Percentiles rank a stretch among this genome's conserved stretches.
Evolutionary conservation across 2,888 invertebrate genomes (phyloP).

Genomic region (Cactoblastis cactorum): DNA sequence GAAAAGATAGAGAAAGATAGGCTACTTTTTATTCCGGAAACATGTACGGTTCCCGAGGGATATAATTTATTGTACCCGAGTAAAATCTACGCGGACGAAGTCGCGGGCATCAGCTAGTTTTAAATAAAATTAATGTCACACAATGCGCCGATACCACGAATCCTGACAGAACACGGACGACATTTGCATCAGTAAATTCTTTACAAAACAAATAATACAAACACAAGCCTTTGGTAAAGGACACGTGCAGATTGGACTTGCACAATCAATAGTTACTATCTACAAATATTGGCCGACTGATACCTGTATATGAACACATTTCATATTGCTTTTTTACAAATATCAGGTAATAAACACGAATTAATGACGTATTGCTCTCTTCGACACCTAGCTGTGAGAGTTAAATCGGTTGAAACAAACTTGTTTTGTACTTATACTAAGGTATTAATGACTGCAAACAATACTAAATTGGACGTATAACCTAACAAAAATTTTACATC

Average conservation of each 20-base stretch:
- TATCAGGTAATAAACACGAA: constrained; percentile 22
- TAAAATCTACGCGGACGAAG: no score
- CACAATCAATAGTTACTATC: constrained; percentile 6
- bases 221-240: constrained; percentile 18
- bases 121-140: no score
- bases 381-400: neutral
- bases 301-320: constrained; percentile 28
- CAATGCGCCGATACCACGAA: no score
- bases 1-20: no score
- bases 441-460: neutral
- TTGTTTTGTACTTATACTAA: neutral
- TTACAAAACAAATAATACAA: constrained; percentile 7
- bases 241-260: constrained; percentile 15
- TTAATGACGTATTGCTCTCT: constrained; percentile 4
- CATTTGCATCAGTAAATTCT: neutral
- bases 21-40: no score
- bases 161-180: no score
- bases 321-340: constrained; percentile 26
- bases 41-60: no score
- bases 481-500: neutral
- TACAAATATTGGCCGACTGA: constrained; percentile 18
- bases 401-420: neutral
- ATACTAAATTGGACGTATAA: neutral
- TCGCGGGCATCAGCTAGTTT: no score
- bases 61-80: no score